phyloP scores from a whole-genome alignment of 2,113 vertebrate genomes.

The Hippoglossus stenolepis region DNA sequence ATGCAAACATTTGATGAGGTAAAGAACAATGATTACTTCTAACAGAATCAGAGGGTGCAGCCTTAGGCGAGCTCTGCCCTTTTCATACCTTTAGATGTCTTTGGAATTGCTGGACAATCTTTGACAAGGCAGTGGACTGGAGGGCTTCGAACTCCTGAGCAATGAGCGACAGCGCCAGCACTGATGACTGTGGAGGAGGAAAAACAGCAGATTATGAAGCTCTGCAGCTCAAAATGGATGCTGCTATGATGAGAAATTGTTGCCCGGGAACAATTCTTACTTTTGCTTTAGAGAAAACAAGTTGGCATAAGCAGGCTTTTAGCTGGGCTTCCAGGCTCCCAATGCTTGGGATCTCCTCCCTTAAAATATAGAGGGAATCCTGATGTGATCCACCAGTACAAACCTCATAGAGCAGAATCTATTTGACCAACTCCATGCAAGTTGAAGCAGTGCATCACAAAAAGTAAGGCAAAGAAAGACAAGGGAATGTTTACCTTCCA shows the following conservation, averaged over 20 bases:
- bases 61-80: background rate
- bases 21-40: background rate
- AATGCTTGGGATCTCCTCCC: constrained; percentile 91
- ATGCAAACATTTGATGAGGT: background rate
- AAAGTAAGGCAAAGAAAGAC: background rate
- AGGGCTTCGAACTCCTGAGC: constrained; percentile 91
- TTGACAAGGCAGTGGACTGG: constrained; percentile 86
- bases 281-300: constrained; percentile 97
- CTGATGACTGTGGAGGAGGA: constrained; percentile 87
- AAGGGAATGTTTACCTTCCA: constrained; percentile 84
- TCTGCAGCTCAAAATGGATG: background rate
- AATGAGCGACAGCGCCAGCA: constrained; percentile 94
- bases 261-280: constrained; percentile 80
- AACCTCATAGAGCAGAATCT: constrained; percentile 50
- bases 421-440: constrained; percentile 40
- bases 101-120: constrained; percentile 90
- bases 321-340: constrained; percentile 97
- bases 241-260: constrained; percentile 36
- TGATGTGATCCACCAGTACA: constrained; percentile 57
- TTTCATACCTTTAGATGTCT: constrained; percentile 89
- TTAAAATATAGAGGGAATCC: constrained; percentile 75
- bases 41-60: background rate
- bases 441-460: constrained; percentile 19
- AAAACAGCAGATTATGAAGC: background rate
- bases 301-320: constrained; percentile 95